Base-by-base conservation (phyloP, 2,797 vertebrate species). In the Neomorphus geoffroyi region DNA sequence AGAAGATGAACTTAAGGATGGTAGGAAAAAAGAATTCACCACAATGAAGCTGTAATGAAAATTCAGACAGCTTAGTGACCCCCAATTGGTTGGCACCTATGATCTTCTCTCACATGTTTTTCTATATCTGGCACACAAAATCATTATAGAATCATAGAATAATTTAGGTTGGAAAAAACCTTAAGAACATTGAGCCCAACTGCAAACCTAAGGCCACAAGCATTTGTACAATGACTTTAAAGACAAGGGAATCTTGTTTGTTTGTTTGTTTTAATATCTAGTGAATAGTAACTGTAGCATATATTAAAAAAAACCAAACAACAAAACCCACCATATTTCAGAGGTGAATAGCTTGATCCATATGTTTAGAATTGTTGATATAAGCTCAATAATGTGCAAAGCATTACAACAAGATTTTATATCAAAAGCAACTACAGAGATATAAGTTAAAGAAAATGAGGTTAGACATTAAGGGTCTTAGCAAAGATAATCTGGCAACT, bases 141-240 rank as follows among this genome's bases (percentile, higher is more conserved):
- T 62, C 13, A 37, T 32, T 69, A 35, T 4, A 57, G 23, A 88
- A 70, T 26, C 32, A 70, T 6, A 22, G 9, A 74, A 17, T 28
- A 19, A 10, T 80, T 80, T 58, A 33, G 6, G 2, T n/a, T 74
- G 12, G 26, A 77, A 92, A 79, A 77, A 16, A 78, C 6, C 8
- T 53, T 71, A 33, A 58, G 18, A 41, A n/a, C 5, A 35, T 48
- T 0, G 0, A 77, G 13, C 32, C 7, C 16, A 78, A 37, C 8
- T 1, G 4, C 19, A 81, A 78, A 28, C 1, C 1, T 57, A 61
- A 56, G 5, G 32, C 13, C 39, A 19, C 11, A 83, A 70, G 4
- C 6, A 66, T 41, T 80, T 27, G 67, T 60, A 48, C 8, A 46
- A 83, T 46, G 19, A 70, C 33, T 74, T 89, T 70, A 24, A 65